Conservation (phyloP, 2,888 invertebrate species). For the Aphidius colemani region DNA sequence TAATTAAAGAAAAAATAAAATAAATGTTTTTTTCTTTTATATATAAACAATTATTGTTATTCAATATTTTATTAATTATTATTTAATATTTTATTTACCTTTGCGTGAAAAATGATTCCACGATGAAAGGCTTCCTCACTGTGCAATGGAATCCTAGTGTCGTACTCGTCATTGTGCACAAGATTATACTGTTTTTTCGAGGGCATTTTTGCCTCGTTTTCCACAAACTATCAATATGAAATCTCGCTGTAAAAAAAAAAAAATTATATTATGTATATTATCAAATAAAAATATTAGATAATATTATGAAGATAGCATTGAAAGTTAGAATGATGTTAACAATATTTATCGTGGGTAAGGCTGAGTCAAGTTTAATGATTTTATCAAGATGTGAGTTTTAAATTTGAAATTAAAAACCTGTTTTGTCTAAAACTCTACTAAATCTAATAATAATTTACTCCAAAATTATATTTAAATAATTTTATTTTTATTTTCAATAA, state of each 20-base stretch:
- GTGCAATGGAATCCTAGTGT: conserved; percentile 93
- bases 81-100: conserved; percentile 68
- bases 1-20: too few relatives aligned
- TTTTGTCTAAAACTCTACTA: too few relatives aligned
- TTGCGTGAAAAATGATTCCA: conserved; percentile 96
- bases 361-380: too few relatives aligned
- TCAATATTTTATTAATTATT: too few relatives aligned
- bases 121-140: conserved; percentile 96
- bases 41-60: too few relatives aligned
- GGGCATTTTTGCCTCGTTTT: conserved; percentile 71
- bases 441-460: too few relatives aligned
- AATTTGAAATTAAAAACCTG: too few relatives aligned
- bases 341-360: too few relatives aligned
- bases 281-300: conserved; percentile 13
- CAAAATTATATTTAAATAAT: too few relatives aligned
- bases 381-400: too few relatives aligned
- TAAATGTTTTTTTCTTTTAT: too few relatives aligned
- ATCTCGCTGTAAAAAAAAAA: conserved; percentile 49
- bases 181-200: conserved; percentile 90
- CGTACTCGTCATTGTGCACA: conserved; percentile 95
- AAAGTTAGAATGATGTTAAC: neutral
- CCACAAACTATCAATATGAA: conserved; percentile 54
- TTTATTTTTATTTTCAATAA: neutral
- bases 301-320: neutral
- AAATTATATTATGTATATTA: conserved; percentile 3